Evolutionary conservation across 2,888 invertebrate genomes (phyloP).

Genomic region (Dryadula phaetusa): DNA sequence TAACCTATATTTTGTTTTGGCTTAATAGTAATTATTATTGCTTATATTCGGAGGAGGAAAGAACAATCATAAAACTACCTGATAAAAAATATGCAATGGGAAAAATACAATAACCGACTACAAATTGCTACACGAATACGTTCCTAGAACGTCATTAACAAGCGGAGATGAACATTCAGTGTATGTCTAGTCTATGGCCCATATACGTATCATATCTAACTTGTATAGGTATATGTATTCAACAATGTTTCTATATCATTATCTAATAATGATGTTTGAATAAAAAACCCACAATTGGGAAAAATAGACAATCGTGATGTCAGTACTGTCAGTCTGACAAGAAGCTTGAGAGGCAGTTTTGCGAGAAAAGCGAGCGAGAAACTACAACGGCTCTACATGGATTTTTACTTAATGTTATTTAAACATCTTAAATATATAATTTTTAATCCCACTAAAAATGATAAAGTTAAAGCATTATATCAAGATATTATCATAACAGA

Average conservation of each 20-base stretch:
- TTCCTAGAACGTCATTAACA: neutral
- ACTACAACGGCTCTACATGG: neutral
- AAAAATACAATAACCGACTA: conserved; percentile 6
- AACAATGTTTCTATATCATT: neutral
- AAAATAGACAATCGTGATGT: neutral
- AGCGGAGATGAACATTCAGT: neutral
- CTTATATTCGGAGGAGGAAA: neutral
- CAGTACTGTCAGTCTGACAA: neutral
- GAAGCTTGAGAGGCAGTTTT: neutral
- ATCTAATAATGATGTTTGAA: too few species aligned
- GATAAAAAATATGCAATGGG: conserved; percentile 2
- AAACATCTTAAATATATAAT: neutral
- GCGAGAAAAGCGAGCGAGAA: neutral
- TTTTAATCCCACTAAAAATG: neutral
- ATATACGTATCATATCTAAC: neutral
- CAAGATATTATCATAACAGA: neutral
- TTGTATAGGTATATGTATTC: neutral
- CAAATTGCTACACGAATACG: conserved; percentile 1
- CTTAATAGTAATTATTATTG: neutral
- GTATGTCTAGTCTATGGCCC: conserved; percentile 8
- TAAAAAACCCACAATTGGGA: too few species aligned
- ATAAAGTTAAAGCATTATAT: neutral
- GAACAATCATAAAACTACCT: neutral
- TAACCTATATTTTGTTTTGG: too few species aligned
- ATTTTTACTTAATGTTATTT: neutral